These are phyloP conservation scores for Gila orcuttii DNA, from an alignment of 2,113 vertebrate species.

Conservation along the genomic window DNA sequence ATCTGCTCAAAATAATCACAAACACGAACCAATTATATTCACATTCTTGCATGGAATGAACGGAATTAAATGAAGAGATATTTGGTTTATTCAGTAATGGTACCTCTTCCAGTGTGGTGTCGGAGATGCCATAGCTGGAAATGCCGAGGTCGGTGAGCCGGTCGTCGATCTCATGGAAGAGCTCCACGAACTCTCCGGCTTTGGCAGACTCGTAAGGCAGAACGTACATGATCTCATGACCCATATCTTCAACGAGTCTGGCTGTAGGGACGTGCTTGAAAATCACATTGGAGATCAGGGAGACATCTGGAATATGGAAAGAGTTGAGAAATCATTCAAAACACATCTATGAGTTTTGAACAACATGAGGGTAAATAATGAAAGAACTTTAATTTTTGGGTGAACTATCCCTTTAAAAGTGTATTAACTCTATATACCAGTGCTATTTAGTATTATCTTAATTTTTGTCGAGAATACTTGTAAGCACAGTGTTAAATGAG, in stretches of 20 bases:
- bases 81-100: background rate
- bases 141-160: slow-evolving; percentile 92
- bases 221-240: slow-evolving; percentile 93
- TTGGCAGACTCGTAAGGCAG: slow-evolving; percentile 94
- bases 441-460: background rate
- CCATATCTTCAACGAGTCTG: slow-evolving; percentile 94
- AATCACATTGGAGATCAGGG: slow-evolving; percentile 94
- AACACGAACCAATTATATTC: background rate
- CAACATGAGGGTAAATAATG: background rate
- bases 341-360: background rate
- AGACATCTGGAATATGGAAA: slow-evolving; percentile 82
- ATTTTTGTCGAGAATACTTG: no score
- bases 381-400: no score
- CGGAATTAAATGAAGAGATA: slow-evolving; percentile 6
- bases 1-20: slow-evolving; percentile 76
- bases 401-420: background rate
- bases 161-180: slow-evolving; percentile 98
- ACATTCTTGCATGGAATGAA: background rate
- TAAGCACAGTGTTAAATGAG: no score
- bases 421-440: background rate
- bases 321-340: background rate
- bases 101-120: slow-evolving; percentile 96
- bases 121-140: slow-evolving; percentile 97
- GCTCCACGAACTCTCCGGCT: slow-evolving; percentile 93
- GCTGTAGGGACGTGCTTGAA: slow-evolving; percentile 91